Percentiles rank a stretch among this genome's conserved stretches.
Evolutionary conservation across 2,888 invertebrate genomes (phyloP).

Genomic region (Acleris emargana): DNA sequence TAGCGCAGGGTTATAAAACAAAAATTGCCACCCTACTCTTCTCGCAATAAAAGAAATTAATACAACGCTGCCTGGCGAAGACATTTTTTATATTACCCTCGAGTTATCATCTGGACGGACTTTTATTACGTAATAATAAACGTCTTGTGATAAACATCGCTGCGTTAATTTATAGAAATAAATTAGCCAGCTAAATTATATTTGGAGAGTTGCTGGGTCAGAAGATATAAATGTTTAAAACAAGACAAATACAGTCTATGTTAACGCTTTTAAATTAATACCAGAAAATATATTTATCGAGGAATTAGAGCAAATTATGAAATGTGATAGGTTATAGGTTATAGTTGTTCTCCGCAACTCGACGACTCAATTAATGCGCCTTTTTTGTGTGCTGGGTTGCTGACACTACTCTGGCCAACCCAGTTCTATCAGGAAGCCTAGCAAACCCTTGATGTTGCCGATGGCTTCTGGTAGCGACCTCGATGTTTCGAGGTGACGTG

Average conservation of each 20-base stretch:
- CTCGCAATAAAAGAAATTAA: slow-evolving; percentile 44
- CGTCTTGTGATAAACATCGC: slow-evolving; percentile 33
- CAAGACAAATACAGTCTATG: neutral
- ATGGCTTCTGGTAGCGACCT: too few species aligned
- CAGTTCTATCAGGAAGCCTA: too few species aligned
- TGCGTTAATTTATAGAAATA: slow-evolving; percentile 22
- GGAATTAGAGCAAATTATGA: too few species aligned
- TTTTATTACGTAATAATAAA: slow-evolving; percentile 40
- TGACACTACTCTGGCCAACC: too few species aligned
- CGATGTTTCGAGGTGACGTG: too few species aligned
- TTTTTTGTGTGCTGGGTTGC: too few species aligned
- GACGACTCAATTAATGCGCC: too few species aligned
- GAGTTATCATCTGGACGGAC: slow-evolving; percentile 31
- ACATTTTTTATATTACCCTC: slow-evolving; percentile 48
- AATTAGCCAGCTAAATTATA: slow-evolving; percentile 4
- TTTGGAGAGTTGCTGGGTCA: neutral
- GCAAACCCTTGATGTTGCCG: too few species aligned
- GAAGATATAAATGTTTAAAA: neutral
- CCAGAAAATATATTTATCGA: too few species aligned
- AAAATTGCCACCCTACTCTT: slow-evolving; percentile 19
- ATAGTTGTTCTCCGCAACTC: too few species aligned
- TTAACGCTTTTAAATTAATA: too few species aligned
- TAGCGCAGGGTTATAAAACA: slow-evolving; percentile 11
- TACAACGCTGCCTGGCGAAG: slow-evolving; percentile 41
- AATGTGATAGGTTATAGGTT: too few species aligned